Evolutionary conservation across 2,113 vertebrate genomes (phyloP), one percentile per base, ranked within the genome.

Genomic region (Brienomyrus longianalis): DNA sequence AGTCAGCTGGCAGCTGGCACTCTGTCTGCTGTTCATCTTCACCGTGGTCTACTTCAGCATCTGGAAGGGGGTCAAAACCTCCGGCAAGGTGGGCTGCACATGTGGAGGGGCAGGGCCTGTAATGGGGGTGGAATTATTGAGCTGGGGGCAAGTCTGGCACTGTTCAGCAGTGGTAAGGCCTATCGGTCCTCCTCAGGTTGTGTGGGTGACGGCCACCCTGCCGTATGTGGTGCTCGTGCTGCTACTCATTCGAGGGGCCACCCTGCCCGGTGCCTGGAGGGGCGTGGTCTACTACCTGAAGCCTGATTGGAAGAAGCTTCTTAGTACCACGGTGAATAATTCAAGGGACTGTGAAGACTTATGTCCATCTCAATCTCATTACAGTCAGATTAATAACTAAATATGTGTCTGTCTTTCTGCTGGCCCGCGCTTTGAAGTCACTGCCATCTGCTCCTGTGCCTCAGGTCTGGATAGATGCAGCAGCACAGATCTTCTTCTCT

Each of bases 41-140:
- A 97, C 96, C 88, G 91, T 98, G 0, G 97, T 99, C 91, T 99
- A 99, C 95, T 99, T 99, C 94, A 99, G 98, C 95, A 98, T 99
- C 96, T 99, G 98, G 98, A 99, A 99, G 94, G 98, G 98, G 56
- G 97, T 99, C 93, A 98, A 97, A 95, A 98, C 97, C 88, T 99
- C 98, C 91, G 98, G 98, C 94, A 99, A 99, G 97, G 98, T 98
- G 93, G 89, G 90, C 35, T n/a, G 8, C 45, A n/a, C 10, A n/a
- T 39, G 51, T 35, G 51, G 51, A 5, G 39, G 6, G 13, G 51
- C 8, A 31, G 52, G 19, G 52, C 27, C n/a, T 27, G 52, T 0
- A 52, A 39, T 35, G 7, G 39, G 43, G 45, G 59, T 43, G 87
- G 31, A 56, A 51, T 35, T 84, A 50, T 7, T 39, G 23, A n/a